These are phyloP conservation scores for Epiblema foenella DNA, from an alignment of 2,888 invertebrate species.

Conservation along the genomic window DNA sequence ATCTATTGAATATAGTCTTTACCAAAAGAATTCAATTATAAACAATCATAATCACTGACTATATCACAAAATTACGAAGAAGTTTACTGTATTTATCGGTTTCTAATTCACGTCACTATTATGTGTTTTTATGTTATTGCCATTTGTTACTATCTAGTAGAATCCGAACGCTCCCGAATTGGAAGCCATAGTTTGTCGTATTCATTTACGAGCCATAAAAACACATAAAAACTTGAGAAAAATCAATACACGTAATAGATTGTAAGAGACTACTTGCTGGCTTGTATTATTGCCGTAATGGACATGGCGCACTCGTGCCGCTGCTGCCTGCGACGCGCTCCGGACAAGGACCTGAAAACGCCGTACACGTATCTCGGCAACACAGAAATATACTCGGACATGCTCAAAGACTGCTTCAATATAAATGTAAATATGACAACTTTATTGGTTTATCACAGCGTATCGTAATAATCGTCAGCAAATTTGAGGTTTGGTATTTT, in stretches of 20 bases:
- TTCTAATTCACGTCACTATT: not conserved
- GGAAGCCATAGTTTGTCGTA: not conserved
- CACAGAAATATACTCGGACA: conserved; percentile 70
- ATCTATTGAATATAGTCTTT: no score
- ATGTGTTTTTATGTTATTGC: no score
- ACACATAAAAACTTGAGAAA: not conserved
- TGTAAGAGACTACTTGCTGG: not conserved
- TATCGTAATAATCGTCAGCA: no score
- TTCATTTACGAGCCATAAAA: not conserved
- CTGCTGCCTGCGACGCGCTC: conserved; percentile 69
- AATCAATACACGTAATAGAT: not conserved
- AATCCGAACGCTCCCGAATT: not conserved
- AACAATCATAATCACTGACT: not conserved
- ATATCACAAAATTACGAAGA: not conserved
- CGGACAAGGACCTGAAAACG: conserved; percentile 68
- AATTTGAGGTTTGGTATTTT: no score
- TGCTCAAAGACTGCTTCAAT: conserved; percentile 77
- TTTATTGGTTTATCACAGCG: conserved; percentile 19
- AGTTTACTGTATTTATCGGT: not conserved
- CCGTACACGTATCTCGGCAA: conserved; percentile 64
- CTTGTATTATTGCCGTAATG: conserved; percentile 51
- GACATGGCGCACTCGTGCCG: conserved; percentile 58
- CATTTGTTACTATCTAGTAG: not conserved
- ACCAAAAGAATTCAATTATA: no score
- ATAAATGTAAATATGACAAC: conserved; percentile 64